Base-by-base conservation (phyloP, 2,113 vertebrate species). In the Pogona vitticeps region DNA sequence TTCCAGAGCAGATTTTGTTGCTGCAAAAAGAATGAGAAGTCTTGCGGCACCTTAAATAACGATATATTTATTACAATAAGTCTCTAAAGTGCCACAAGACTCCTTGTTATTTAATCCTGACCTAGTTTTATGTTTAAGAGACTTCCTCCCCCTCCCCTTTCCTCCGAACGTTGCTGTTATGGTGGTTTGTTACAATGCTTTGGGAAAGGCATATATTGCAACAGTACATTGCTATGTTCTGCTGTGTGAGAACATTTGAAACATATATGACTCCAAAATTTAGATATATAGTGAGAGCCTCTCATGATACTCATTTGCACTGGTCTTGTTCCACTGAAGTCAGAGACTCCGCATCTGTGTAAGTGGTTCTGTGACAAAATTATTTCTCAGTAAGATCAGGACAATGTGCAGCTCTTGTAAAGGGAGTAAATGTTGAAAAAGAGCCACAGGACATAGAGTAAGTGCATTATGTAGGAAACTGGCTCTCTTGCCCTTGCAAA, bases 381-480 rank as follows among this genome's bases (percentile, higher is more conserved):
- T 76, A 90, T 86, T 52, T 59, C 89, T 86, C 90, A 91, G 94
- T 81, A 84, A 93, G 79, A 93, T 90, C 81, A 68, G 70, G 86
- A 76, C 40, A 82, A 86, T 86, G 83, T 91, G 82, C 92, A 81
- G 84, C 86, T 72, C 81, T 77, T 91, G 81, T 89, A 88, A 91
- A 86, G 46, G 88, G 84, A 94, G 91, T 92, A 86, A 91, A 90
- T 94, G 94, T 90, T 82, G 77, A 82, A n/a, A 14, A 88, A 88
- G 91, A 93, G 88, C 91, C 92, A 94, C 86, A 90, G 90, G 93
- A 88, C 91, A 93, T 78, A 88, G 88, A 85, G 94, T 94, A 96
- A 93, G 95, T 89, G 92, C 91, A 89, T 94, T 84, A 82, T 89
- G 82, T 88, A 92, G 88, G 75, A 95, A 94, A 95, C 94, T 92